Percentiles rank a stretch among this genome's conserved stretches.
These are phyloP conservation scores for Eleginops maclovinus DNA, from an alignment of 2,113 vertebrate species.

Conservation along the genomic window DNA sequence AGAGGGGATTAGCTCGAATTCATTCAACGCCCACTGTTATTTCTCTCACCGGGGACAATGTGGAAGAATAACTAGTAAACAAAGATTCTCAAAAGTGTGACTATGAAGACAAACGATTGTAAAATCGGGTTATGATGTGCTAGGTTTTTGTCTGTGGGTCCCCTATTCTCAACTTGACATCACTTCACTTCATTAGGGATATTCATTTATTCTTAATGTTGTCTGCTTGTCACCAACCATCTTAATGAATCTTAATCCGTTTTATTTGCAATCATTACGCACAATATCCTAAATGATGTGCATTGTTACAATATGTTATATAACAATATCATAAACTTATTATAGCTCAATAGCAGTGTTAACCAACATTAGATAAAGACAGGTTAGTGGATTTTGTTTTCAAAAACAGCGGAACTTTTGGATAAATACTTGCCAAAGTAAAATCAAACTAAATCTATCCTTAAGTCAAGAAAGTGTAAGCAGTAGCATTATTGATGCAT, in stretches of 20 bases:
- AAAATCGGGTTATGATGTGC: neutral
- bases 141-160: neutral
- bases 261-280: neutral
- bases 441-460: neutral
- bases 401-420: neutral
- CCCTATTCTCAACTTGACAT: neutral
- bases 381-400: neutral
- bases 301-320: neutral
- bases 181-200: neutral
- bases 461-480: neutral
- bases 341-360: neutral
- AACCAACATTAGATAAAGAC: neutral
- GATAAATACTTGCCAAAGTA: neutral
- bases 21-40: conserved; percentile 24
- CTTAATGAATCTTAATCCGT: neutral
- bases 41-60: conserved; percentile 7
- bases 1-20: conserved; percentile 20
- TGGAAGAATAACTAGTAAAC: neutral
- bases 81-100: neutral
- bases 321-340: neutral
- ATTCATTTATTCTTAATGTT: neutral
- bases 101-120: neutral
- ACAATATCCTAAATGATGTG: neutral
- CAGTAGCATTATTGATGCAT: neutral
- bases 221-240: neutral